Percentiles rank a stretch among this genome's conserved stretches.
These are phyloP conservation scores for Phenganax stokvisi DNA, from an alignment of 92 coral and sea anemone genomes.

Conservation along the genomic window DNA sequence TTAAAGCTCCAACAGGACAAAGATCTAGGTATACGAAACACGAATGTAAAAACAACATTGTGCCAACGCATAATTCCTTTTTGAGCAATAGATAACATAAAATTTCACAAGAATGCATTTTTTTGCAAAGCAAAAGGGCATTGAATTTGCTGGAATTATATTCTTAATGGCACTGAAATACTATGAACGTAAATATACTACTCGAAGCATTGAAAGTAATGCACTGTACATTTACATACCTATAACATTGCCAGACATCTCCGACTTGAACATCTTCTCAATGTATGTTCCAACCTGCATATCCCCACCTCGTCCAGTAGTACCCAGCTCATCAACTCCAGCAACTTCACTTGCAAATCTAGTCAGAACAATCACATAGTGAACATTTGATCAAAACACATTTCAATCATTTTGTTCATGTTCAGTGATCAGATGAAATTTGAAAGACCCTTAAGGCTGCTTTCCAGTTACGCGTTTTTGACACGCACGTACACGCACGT, in stretches of 20 bases:
- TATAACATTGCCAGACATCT: slow-evolving; percentile 92
- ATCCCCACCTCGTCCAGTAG: slow-evolving; percentile 96
- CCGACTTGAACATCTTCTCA: slow-evolving; percentile 98
- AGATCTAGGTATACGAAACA: slow-evolving; percentile 52
- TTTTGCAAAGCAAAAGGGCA: background rate
- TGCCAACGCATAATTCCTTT: background rate
- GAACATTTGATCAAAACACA: too few relatives aligned
- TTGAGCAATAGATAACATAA: background rate
- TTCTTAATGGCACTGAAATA: background rate
- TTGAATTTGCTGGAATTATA: background rate
- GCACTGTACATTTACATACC: slow-evolving; percentile 46
- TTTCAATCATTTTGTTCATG: too few relatives aligned
- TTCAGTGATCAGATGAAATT: too few relatives aligned
- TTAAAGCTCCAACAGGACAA: slow-evolving; percentile 97
- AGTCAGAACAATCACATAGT: background rate
- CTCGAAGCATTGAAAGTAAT: background rate
- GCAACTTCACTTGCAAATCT: slow-evolving; percentile 99
- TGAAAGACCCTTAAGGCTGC: too few relatives aligned
- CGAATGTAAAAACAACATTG: background rate
- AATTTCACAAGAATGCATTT: background rate
- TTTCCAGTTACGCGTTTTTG: too few relatives aligned
- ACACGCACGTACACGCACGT: too few relatives aligned
- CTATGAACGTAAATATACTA: background rate
- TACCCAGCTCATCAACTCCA: slow-evolving; percentile 95
- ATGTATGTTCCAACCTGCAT: slow-evolving; percentile 99